These are phyloP conservation scores for Mirza zaza DNA, from an alignment of 2,113 vertebrate genomes.

Conservation along the genomic window DNA sequence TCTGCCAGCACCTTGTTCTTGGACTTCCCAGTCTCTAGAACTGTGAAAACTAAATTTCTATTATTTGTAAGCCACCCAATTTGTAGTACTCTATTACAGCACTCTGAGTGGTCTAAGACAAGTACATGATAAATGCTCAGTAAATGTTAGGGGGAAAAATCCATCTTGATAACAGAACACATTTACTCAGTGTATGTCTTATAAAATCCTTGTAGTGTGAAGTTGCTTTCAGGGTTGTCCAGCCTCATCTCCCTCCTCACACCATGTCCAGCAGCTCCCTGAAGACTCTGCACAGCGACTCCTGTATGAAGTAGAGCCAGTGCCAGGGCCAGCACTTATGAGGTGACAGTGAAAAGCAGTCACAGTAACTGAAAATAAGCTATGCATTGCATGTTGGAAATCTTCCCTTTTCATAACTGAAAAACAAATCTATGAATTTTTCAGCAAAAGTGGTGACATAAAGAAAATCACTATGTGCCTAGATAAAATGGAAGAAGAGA, in stretches of 20 bases:
- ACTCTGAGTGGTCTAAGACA: neutral
- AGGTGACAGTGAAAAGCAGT: constrained; percentile 88
- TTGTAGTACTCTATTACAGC: neutral
- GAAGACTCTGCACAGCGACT: constrained; percentile 85
- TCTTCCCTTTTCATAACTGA: constrained; percentile 88
- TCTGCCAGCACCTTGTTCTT: neutral
- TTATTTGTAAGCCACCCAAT: neutral
- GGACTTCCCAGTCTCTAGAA: neutral
- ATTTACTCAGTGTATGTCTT: neutral
- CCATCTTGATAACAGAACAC: neutral
- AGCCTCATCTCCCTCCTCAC: neutral
- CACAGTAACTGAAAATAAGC: constrained; percentile 87
- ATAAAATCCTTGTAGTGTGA: neutral
- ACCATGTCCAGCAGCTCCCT: neutral
- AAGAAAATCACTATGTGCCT: constrained; percentile 88
- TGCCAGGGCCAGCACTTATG: constrained; percentile 89
- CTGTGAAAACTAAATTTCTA: neutral
- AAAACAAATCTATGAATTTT: constrained; percentile 89
- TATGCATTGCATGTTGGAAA: constrained; percentile 87
- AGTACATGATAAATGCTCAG: neutral
- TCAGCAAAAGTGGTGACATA: constrained; percentile 87
- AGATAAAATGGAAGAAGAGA: constrained; percentile 89
- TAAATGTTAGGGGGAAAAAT: neutral
- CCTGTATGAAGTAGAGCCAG: constrained; percentile 84
- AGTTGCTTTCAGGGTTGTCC: neutral